Percentiles rank a stretch among this genome's conserved stretches.
These are phyloP conservation scores for Lepidocyrtoides sp. DNA, from an alignment of 2,888 invertebrate genomes.

Conservation along the genomic window DNA sequence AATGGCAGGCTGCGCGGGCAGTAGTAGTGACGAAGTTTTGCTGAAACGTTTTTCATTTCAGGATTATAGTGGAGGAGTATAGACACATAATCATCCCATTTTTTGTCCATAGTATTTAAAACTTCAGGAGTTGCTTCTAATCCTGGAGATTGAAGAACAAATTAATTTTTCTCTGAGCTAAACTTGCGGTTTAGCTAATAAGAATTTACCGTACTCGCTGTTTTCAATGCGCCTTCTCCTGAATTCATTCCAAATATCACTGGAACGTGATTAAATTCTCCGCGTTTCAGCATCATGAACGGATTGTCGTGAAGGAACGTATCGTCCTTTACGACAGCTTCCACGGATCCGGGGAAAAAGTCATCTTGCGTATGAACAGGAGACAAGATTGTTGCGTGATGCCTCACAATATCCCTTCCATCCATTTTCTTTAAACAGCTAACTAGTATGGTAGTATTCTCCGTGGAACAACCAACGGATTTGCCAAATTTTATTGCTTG, in stretches of 20 bases:
- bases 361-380: slow-evolving; percentile 80
- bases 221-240: slow-evolving; percentile 79
- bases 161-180: no score
- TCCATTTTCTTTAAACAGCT: slow-evolving; percentile 80
- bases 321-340: slow-evolving; percentile 70
- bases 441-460: slow-evolving; percentile 79
- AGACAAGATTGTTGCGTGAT: slow-evolving; percentile 56
- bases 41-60: slow-evolving; percentile 74
- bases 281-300: slow-evolving; percentile 62
- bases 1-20: slow-evolving; percentile 50
- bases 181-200: background rate
- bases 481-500: slow-evolving; percentile 81
- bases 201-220: slow-evolving; percentile 67
- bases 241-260: slow-evolving; percentile 75
- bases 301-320: slow-evolving; percentile 82
- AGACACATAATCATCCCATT: slow-evolving; percentile 78
- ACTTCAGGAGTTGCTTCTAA: slow-evolving; percentile 66
- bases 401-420: slow-evolving; percentile 53
- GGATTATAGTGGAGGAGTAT: slow-evolving; percentile 80
- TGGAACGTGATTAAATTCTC: slow-evolving; percentile 75
- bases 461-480: slow-evolving; percentile 76
- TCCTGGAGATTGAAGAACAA: slow-evolving; percentile 26
- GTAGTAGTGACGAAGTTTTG: slow-evolving; percentile 75
- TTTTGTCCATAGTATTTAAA: slow-evolving; percentile 59
- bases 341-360: slow-evolving; percentile 77